These are phyloP conservation scores for Stercorarius parasiticus DNA, from an alignment of 2,113 vertebrate species.

Conservation along the genomic window DNA sequence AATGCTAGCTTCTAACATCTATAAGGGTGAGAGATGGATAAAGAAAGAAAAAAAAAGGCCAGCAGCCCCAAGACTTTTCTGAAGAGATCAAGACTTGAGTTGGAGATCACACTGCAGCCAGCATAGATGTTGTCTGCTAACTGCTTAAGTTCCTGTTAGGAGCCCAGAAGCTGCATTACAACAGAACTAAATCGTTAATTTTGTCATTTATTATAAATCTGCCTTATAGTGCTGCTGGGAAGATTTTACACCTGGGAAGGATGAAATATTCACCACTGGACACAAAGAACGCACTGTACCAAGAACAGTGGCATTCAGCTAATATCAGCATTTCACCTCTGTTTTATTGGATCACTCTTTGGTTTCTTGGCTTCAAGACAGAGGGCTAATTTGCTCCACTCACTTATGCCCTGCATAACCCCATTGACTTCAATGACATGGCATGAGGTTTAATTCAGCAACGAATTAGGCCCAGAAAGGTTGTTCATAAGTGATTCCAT, in stretches of 20 bases:
- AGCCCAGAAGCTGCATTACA: slow-evolving; percentile 25
- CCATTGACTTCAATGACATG: slow-evolving; percentile 42
- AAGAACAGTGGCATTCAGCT: slow-evolving; percentile 25
- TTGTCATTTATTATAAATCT: slow-evolving; percentile 30
- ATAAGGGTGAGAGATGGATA: background rate
- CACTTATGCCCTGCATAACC: slow-evolving; percentile 9
- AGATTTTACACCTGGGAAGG: slow-evolving; percentile 49
- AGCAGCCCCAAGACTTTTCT: background rate
- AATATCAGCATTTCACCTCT: slow-evolving; percentile 40
- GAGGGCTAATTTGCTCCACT: slow-evolving; percentile 32
- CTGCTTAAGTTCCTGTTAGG: background rate
- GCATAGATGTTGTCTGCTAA: background rate
- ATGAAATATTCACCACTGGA: slow-evolving; percentile 45
- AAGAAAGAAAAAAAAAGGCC: background rate
- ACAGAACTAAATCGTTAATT: background rate
- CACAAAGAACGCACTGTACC: background rate
- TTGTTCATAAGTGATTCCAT: slow-evolving; percentile 38
- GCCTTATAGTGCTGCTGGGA: slow-evolving; percentile 1
- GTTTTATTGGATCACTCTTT: slow-evolving; percentile 27
- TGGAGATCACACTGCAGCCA: background rate
- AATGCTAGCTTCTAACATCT: background rate
- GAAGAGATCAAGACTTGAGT: background rate
- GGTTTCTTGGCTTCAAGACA: slow-evolving; percentile 33
- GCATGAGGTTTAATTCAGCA: slow-evolving; percentile 35
- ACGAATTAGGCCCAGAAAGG: slow-evolving; percentile 2